These are phyloP conservation scores for Podocnemis expansa DNA, from an alignment of 2,113 vertebrate species.

Conservation along the genomic window DNA sequence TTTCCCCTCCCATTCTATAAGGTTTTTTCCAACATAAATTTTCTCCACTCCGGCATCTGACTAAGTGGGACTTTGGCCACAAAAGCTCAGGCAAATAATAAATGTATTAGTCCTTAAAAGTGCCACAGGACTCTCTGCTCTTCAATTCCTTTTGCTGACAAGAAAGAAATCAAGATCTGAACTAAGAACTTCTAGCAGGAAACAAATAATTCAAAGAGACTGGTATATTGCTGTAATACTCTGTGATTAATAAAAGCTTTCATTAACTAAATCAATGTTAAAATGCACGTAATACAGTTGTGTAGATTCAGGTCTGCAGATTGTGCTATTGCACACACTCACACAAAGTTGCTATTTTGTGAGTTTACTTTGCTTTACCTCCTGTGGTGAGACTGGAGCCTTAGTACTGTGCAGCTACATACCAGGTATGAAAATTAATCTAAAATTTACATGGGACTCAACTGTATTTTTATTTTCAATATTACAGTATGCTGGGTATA, in stretches of 20 bases:
- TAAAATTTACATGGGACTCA: not conserved
- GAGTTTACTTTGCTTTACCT: not conserved
- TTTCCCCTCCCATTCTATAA: too few relatives aligned
- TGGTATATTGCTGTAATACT: not conserved
- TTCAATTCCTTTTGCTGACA: conserved; percentile 21
- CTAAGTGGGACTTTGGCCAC: too few relatives aligned
- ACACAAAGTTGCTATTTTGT: not conserved
- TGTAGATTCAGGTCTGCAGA: not conserved
- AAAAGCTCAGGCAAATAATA: too few relatives aligned
- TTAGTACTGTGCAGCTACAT: not conserved
- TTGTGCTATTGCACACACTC: not conserved
- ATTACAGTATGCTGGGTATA: not conserved
- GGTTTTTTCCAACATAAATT: too few relatives aligned
- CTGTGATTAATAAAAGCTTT: conserved; percentile 35
- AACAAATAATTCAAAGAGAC: conserved; percentile 23
- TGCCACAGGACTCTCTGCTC: too few relatives aligned
- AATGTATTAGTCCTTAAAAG: too few relatives aligned
- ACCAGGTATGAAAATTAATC: not conserved
- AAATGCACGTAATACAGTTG: not conserved
- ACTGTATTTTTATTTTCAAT: not conserved
- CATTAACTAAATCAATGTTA: conserved; percentile 31
- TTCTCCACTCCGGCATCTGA: too few relatives aligned
- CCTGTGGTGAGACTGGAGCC: not conserved
- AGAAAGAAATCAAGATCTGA: conserved; percentile 48
- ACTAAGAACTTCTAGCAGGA: conserved; percentile 41